Conservation (phyloP, 2,797 vertebrate species). For the Poecilia velifera region DNA sequence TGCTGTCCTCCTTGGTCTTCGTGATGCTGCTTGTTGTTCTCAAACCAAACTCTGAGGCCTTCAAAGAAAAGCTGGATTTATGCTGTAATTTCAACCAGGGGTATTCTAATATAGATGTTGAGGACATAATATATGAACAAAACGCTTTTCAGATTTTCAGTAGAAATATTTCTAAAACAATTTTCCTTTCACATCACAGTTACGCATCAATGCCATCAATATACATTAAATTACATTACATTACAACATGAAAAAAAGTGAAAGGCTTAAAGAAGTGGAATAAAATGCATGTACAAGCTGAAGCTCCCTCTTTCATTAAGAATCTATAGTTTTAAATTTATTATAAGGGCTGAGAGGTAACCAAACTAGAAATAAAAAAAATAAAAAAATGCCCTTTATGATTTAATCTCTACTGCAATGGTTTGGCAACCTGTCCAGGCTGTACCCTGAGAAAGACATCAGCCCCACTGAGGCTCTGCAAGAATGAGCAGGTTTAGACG, state of each 20-base stretch:
- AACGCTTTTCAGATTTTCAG: neutral
- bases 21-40: neutral
- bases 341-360: neutral
- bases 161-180: neutral
- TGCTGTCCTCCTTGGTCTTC: neutral
- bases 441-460: too few relatives aligned
- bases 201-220: neutral
- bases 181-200: neutral
- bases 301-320: neutral
- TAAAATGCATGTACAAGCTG: neutral
- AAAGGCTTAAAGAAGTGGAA: neutral
- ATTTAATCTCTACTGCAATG: neutral
- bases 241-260: neutral
- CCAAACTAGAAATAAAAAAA: neutral
- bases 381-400: neutral
- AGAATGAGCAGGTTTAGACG: neutral
- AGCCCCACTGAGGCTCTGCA: too few relatives aligned
- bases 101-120: neutral
- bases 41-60: neutral
- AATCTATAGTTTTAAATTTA: neutral
- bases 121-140: neutral
- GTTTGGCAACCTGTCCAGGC: too few relatives aligned
- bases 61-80: neutral
- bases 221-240: neutral
- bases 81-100: neutral